phyloP scores from a whole-genome alignment of 2,888 invertebrate species.

The Tenthredo mesomela region DNA sequence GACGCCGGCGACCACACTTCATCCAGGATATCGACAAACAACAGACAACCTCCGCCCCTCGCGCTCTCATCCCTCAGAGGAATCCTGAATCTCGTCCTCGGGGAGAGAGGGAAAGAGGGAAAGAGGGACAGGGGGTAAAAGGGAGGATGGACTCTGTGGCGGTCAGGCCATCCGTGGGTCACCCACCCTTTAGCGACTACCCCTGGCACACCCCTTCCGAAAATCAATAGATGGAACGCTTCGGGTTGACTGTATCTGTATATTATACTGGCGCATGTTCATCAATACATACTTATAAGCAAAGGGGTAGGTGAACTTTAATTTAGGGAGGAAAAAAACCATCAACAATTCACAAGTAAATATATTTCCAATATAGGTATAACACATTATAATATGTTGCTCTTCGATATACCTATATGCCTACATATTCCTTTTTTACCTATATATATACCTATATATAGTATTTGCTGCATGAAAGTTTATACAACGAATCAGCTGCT shows the following conservation, averaged over 20 bases:
- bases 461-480: not conserved
- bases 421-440: not conserved
- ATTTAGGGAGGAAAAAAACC: not conserved
- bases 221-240: constrained; percentile 70
- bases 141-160: constrained; percentile 41
- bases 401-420: too few species aligned
- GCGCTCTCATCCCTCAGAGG: constrained; percentile 52
- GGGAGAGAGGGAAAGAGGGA: constrained; percentile 19
- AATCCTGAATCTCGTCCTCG: constrained; percentile 35
- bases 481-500: not conserved
- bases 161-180: constrained; percentile 50
- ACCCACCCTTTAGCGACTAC: constrained; percentile 35
- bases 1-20: constrained; percentile 65
- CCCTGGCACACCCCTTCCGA: constrained; percentile 64
- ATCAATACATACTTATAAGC: not conserved
- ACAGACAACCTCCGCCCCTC: constrained; percentile 61
- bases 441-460: too few species aligned
- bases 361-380: not conserved
- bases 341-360: not conserved
- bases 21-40: constrained; percentile 70
- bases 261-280: not conserved
- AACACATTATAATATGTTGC: not conserved
- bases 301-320: constrained; percentile 24
- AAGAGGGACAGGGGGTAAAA: constrained; percentile 19
- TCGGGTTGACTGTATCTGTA: constrained; percentile 7